phyloP scores from a whole-genome alignment of 2,797 vertebrate species.

The Cetoscarus ocellatus region DNA sequence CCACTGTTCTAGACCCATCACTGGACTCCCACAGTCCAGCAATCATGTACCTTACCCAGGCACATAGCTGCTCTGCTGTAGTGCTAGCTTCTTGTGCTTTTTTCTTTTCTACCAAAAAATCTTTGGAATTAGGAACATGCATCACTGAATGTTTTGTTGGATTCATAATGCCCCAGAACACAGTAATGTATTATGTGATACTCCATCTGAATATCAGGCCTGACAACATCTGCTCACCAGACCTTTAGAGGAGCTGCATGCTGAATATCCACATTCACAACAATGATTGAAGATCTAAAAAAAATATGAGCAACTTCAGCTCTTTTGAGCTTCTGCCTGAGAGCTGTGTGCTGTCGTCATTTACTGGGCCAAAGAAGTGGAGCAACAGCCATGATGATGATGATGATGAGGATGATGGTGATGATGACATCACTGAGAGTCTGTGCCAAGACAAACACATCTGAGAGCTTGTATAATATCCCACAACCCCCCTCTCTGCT shows the following conservation, averaged over 20 bases:
- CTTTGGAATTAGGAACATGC: conserved; percentile 7
- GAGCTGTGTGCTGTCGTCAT: conserved; percentile 37
- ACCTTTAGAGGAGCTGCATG: neutral
- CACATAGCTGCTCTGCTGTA: too few relatives aligned
- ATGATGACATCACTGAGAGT: conserved; percentile 63
- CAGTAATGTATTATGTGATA: conserved; percentile 9
- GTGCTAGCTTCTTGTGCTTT: neutral
- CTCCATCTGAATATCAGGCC: conserved; percentile 13
- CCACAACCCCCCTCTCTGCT: conserved; percentile 41
- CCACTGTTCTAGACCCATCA: too few relatives aligned
- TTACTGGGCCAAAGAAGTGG: conserved; percentile 53
- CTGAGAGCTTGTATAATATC: conserved; percentile 62
- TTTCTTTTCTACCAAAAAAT: conserved; percentile 8
- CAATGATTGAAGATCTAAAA: conserved; percentile 10
- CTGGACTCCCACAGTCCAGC: too few relatives aligned
- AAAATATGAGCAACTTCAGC: conserved; percentile 19
- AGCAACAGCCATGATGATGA: conserved; percentile 47
- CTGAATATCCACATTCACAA: conserved; percentile 4
- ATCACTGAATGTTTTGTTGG: conserved; percentile 11
- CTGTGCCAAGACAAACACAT: conserved; percentile 76
- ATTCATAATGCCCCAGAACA: conserved; percentile 7
- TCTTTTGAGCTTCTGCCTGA: neutral
- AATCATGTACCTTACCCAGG: too few relatives aligned
- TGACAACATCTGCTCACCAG: conserved; percentile 48
- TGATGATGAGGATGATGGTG: conserved; percentile 42